Conservation (phyloP, 2,888 invertebrate species). For the Formica aserva region DNA sequence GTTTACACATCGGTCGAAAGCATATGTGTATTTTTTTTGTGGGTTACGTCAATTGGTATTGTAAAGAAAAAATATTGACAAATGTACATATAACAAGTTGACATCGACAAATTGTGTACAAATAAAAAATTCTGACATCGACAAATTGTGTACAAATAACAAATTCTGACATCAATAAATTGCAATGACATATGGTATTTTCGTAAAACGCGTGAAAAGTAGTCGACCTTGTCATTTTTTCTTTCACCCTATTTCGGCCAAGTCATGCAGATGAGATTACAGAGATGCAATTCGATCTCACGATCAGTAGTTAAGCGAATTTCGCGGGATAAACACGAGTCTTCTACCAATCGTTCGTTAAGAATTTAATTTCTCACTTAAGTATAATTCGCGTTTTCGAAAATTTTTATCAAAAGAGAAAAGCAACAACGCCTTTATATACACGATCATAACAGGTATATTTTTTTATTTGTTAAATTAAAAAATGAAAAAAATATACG, state of each 20-base stretch:
- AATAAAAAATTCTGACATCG: background rate
- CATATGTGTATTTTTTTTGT: background rate
- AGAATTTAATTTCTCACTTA: background rate
- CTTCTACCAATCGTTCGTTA: background rate
- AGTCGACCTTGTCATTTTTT: constrained; percentile 11
- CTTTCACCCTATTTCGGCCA: background rate
- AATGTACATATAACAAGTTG: background rate
- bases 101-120: background rate
- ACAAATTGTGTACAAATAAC: background rate
- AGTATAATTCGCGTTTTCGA: background rate
- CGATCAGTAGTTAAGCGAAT: constrained; percentile 1
- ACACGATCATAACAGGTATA: background rate
- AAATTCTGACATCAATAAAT: background rate
- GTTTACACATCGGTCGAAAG: background rate
- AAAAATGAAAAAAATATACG: background rate
- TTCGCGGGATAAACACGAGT: background rate
- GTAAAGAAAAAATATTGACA: background rate
- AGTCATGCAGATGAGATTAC: background rate
- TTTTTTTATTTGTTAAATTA: background rate
- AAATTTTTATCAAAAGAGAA: background rate
- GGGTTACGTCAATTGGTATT: background rate
- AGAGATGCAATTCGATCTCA: background rate
- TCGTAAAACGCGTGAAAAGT: background rate
- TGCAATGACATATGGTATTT: background rate
- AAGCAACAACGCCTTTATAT: background rate